These are phyloP conservation scores for Buceros bicornis DNA, from an alignment of 2,797 vertebrate genomes.

Conservation along the genomic window DNA sequence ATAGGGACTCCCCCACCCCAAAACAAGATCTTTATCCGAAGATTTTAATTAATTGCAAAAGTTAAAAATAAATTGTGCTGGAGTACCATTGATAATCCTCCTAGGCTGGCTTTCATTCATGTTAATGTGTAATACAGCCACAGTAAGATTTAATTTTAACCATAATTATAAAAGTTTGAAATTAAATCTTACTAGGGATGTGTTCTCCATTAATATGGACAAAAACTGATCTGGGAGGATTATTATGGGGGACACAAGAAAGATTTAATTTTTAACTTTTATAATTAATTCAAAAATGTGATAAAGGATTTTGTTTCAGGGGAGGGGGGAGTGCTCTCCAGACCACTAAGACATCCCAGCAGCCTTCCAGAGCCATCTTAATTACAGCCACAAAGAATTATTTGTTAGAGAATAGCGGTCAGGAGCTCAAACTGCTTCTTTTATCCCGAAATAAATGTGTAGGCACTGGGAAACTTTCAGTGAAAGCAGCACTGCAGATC, in stretches of 20 bases:
- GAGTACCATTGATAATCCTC: slow-evolving; percentile 80
- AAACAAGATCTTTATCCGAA: slow-evolving; percentile 79
- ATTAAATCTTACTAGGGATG: slow-evolving; percentile 83
- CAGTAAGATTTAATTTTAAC: slow-evolving; percentile 86
- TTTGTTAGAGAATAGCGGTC: slow-evolving; percentile 60
- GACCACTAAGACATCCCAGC: slow-evolving; percentile 64
- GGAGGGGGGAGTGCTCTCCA: slow-evolving; percentile 61
- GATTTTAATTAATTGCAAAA: slow-evolving; percentile 84
- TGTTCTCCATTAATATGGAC: slow-evolving; percentile 83
- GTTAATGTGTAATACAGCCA: slow-evolving; percentile 81
- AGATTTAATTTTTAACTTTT: slow-evolving; percentile 86
- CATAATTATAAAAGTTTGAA: slow-evolving; percentile 86
- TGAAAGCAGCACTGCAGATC: not conserved
- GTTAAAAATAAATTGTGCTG: slow-evolving; percentile 80
- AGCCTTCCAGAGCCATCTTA: slow-evolving; percentile 52
- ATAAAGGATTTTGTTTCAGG: slow-evolving; percentile 83
- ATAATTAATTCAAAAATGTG: slow-evolving; percentile 83
- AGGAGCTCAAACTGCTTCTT: slow-evolving; percentile 41
- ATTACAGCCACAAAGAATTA: slow-evolving; percentile 69
- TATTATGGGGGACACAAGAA: slow-evolving; percentile 83
- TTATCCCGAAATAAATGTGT: slow-evolving; percentile 47
- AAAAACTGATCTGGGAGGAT: slow-evolving; percentile 83
- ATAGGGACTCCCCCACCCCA: slow-evolving; percentile 63
- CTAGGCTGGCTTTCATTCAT: slow-evolving; percentile 80
- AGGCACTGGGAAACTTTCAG: not conserved